phyloP scores from a whole-genome alignment of 2,797 vertebrate genomes.

The Toxotes lorentzi region DNA sequence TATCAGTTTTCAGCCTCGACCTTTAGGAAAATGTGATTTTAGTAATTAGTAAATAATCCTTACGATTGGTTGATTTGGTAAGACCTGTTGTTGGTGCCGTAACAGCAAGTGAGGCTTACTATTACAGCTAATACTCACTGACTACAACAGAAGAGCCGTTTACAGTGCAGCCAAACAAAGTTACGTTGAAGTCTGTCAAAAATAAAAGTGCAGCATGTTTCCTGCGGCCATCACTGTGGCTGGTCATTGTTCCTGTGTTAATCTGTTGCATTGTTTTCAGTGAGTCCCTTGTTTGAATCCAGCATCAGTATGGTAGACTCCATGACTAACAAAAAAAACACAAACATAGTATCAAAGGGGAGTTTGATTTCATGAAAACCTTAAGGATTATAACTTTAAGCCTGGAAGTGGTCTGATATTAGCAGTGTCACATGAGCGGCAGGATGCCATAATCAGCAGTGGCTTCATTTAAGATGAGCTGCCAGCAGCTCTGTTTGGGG shows the following conservation, averaged over 20 bases:
- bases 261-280: no score
- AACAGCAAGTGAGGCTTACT: no score
- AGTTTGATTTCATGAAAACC: not conserved
- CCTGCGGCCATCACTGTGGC: not conserved
- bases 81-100: no score
- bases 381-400: not conserved
- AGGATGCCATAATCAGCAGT: conserved; percentile 44
- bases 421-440: not conserved
- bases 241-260: not conserved
- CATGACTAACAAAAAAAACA: not conserved
- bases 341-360: not conserved
- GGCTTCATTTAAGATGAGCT: conserved; percentile 24
- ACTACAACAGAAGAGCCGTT: no score
- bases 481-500: conserved; percentile 20
- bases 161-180: no score
- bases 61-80: no score
- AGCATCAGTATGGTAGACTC: not conserved
- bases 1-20: no score
- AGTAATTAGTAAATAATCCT: no score
- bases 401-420: not conserved
- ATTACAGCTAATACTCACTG: no score
- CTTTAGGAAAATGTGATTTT: no score
- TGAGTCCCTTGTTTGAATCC: not conserved
- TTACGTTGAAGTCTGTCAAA: not conserved
- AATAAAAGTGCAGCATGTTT: not conserved